Evolutionary conservation across 2,888 invertebrate species (phyloP).

Genomic region (Globia sparganii): DNA sequence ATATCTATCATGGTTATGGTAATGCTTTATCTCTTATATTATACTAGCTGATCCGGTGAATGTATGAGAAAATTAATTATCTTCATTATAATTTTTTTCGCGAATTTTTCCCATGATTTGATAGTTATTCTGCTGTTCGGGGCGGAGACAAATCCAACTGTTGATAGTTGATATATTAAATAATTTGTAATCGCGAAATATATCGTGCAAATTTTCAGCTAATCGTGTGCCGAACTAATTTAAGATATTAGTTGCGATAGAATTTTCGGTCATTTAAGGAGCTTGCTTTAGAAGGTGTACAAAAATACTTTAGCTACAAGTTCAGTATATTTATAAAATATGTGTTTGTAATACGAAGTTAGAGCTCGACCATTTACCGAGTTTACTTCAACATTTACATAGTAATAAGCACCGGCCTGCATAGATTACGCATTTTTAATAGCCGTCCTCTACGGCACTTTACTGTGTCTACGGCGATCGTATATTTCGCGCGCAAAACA

Average conservation of each 20-base stretch:
- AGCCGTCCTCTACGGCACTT: conserved; percentile 30
- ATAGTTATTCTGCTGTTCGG: no score
- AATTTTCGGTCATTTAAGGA: not conserved
- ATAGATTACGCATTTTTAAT: conserved; percentile 58
- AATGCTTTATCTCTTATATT: not conserved
- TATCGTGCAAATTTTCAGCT: not conserved
- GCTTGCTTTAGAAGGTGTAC: not conserved
- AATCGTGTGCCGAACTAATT: not conserved
- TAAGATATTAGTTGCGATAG: not conserved
- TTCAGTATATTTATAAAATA: conserved; percentile 12
- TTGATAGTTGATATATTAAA: not conserved
- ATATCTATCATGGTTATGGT: not conserved
- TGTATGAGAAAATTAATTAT: no score
- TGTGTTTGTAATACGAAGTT: conserved; percentile 33
- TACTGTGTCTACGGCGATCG: conserved; percentile 10
- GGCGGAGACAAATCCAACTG: no score
- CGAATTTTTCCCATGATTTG: no score
- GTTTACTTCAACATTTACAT: conserved; percentile 49
- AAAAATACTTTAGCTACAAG: not conserved
- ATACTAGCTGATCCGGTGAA: no score
- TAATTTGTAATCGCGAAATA: not conserved
- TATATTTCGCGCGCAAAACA: conserved; percentile 52
- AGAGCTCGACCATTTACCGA: conserved; percentile 31
- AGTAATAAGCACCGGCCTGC: conserved; percentile 41
- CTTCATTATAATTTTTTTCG: no score